A percentile compares a stretch with the other conserved stretches of the same genome.
Evolutionary conservation across 2,888 invertebrate species (phyloP).

Genomic region (Alloplasta piceator): DNA sequence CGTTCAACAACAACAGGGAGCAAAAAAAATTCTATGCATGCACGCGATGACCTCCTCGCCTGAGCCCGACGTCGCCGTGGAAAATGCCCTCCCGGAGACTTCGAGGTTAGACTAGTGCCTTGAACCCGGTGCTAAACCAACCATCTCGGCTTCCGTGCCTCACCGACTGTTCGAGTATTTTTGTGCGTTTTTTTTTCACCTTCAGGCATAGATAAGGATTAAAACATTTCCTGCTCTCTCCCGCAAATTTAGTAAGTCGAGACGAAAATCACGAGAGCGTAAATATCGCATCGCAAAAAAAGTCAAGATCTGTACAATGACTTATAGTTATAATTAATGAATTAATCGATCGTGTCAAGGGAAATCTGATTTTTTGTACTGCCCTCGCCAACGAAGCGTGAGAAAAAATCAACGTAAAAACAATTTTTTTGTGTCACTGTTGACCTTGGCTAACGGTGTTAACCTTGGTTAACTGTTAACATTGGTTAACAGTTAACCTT

Average conservation of each 20-base stretch:
- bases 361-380: too few species aligned
- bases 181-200: not conserved
- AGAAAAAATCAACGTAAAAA: too few species aligned
- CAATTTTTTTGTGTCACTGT: too few species aligned
- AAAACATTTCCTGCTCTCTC: conserved; percentile 70
- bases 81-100: conserved; percentile 46
- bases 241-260: conserved; percentile 46
- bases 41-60: conserved; percentile 60
- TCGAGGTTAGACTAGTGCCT: conserved; percentile 67
- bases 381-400: too few species aligned
- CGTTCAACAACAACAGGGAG: conserved; percentile 22
- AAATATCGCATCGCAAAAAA: too few species aligned
- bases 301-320: too few species aligned
- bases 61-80: conserved; percentile 21
- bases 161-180: conserved; percentile 35
- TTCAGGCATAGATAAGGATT: conserved; percentile 69
- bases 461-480: too few species aligned
- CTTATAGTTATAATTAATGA: too few species aligned
- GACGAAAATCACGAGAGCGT: not conserved
- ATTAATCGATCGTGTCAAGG: too few species aligned
- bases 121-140: conserved; percentile 77
- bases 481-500: too few species aligned
- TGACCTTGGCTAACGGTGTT: too few species aligned
- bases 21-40: conserved; percentile 44
- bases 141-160: conserved; percentile 69